phyloP scores from a whole-genome alignment of 2,797 vertebrate species.

The Sparidentex hasta region DNA sequence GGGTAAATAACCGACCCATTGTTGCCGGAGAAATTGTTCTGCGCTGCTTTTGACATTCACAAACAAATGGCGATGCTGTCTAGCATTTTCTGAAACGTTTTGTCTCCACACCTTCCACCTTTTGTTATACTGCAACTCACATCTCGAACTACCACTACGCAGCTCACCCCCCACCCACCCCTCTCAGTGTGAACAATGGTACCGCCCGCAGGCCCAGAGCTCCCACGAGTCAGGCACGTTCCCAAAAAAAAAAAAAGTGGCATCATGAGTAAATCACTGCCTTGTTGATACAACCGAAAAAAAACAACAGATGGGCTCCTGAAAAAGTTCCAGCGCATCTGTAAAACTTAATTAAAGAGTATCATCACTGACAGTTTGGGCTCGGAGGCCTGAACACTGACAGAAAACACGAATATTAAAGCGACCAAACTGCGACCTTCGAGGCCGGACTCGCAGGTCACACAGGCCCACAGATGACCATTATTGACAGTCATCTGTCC shows the following conservation, averaged over 20 bases:
- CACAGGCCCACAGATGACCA: slow-evolving; percentile 64
- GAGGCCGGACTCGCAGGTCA: slow-evolving; percentile 54
- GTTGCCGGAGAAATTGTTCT: slow-evolving; percentile 75
- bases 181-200: slow-evolving; percentile 73
- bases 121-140: slow-evolving; percentile 78
- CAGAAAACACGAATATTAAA: background rate
- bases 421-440: background rate
- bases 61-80: slow-evolving; percentile 74
- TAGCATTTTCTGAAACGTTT: slow-evolving; percentile 87
- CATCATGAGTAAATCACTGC: slow-evolving; percentile 44
- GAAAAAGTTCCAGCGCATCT: slow-evolving; percentile 8
- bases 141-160: slow-evolving; percentile 78
- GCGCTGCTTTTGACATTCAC: slow-evolving; percentile 75
- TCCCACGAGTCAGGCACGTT: slow-evolving; percentile 84
- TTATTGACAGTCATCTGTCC: slow-evolving; percentile 62
- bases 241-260: slow-evolving; percentile 63
- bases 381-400: background rate
- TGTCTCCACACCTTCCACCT: slow-evolving; percentile 82
- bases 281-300: slow-evolving; percentile 12
- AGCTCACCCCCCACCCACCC: slow-evolving; percentile 11
- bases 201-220: slow-evolving; percentile 72
- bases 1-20: slow-evolving; percentile 66
- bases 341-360: background rate
- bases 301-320: slow-evolving; percentile 7
- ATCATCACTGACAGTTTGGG: too few species aligned